phyloP scores from a whole-genome alignment of 2,113 vertebrate genomes.

The Silurus meridionalis region DNA sequence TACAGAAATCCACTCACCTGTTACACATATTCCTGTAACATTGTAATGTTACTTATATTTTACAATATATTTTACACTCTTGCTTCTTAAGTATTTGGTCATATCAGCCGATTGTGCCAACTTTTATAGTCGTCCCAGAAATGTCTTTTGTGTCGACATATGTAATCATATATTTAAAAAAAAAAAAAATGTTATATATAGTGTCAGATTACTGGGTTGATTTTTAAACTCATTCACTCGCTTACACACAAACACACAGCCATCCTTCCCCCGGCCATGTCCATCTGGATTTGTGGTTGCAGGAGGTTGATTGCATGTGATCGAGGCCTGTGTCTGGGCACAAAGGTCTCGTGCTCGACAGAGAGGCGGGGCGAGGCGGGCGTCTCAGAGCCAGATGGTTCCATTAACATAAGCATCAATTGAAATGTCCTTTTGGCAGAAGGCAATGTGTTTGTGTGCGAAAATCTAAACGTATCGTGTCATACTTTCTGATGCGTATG shows the following conservation, averaged over 20 bases:
- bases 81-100: not conserved
- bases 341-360: slow-evolving; percentile 53
- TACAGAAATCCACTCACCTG: not conserved
- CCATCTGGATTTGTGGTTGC: slow-evolving; percentile 53
- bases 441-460: slow-evolving; percentile 23
- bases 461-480: not conserved
- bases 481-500: not conserved
- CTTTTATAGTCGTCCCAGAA: not conserved
- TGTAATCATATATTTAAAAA: not conserved
- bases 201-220: not conserved
- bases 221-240: slow-evolving; percentile 33
- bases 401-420: slow-evolving; percentile 76
- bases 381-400: slow-evolving; percentile 73
- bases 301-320: slow-evolving; percentile 50
- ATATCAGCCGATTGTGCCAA: too few relatives aligned
- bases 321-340: slow-evolving; percentile 47
- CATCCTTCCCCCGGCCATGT: slow-evolving; percentile 35
- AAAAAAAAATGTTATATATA: not conserved
- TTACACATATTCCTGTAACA: not conserved
- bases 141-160: not conserved
- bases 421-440: slow-evolving; percentile 73
- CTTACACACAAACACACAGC: slow-evolving; percentile 23
- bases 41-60: not conserved
- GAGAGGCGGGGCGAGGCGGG: slow-evolving; percentile 46
- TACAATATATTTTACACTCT: not conserved